phyloP scores from a whole-genome alignment of 2,797 vertebrate genomes.

The Peromyscus aztecus region DNA sequence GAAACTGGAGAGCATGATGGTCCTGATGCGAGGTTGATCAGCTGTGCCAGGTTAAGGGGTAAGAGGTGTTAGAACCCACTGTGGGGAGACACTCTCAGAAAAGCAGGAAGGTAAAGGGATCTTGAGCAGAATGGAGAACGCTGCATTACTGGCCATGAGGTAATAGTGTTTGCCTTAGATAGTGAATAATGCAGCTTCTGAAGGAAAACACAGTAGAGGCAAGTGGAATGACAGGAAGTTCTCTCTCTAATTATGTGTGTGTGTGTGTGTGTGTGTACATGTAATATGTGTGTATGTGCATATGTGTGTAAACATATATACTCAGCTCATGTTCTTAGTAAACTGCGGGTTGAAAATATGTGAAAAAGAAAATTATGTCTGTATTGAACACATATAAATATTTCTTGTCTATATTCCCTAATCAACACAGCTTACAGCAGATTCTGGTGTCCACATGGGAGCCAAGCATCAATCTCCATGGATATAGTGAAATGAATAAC shows the following conservation, averaged over 20 bases:
- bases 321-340: not conserved
- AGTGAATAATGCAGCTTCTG: not conserved
- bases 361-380: not conserved
- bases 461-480: not conserved
- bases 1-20: not conserved
- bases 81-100: not conserved
- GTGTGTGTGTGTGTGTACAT: not conserved
- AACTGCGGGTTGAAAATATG: not conserved
- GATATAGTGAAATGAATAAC: not conserved
- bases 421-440: not conserved
- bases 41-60: not conserved
- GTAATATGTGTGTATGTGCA: not conserved
- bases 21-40: not conserved
- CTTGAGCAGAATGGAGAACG: not conserved
- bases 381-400: not conserved
- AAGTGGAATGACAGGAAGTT: not conserved
- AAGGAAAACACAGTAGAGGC: not conserved
- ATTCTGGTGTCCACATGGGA: not conserved
- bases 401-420: not conserved
- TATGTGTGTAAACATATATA: not conserved
- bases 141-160: not conserved
- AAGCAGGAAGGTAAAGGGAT: not conserved
- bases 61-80: not conserved
- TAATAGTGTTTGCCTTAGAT: slow-evolving; percentile 13
- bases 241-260: not conserved